Evolutionary conservation across 2,888 invertebrate species (phyloP), one percentile per base, ranked within the genome.

Genomic region (Catocala fraxini): DNA sequence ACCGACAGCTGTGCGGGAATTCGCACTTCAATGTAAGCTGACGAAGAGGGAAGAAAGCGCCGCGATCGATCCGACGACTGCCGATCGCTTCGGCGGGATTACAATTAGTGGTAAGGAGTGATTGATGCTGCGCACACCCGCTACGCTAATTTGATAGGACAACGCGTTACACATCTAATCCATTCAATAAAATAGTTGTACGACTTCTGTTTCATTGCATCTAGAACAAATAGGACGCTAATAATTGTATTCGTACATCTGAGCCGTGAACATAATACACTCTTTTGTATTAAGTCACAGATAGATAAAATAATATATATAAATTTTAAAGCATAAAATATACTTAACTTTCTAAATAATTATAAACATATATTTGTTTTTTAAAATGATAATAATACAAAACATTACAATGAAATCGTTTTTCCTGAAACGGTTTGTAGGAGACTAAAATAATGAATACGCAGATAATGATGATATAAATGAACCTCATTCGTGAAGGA

Each of bases 51-150:
- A 82, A 85, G 79, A 81, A 82, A 82, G 77, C 56, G 56, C 39
- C 12, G 33, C 80, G 82, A 90, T 90, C 89, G 87, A 90, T 90
- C 74, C 57, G 76, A 81, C 77, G 75, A 77, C 71, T 75, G 73
- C 79, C 83, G 84, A 86, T 87, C 80, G 68, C 68, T 77, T 75
- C 82, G 83, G 84, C 82, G 83, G 84, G 89, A 89, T 89, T 87
- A 89, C 91, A 62, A 62, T 62, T 62, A 62, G 62, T 62, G 43
- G 49, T 60, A 51, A 51, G 55, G 42, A 47, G 57, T 60, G 55
- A 65, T 65, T 61, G 57, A 61, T 61, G 55, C 55, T 54, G 43
- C 42, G 12, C 12, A 35, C 33, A 55, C 47, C 34, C 51, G 42
- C 7, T 43, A 39, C 53, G 12, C 7, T 56, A 55, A 58, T 55